Evolutionary conservation across 2,888 invertebrate species (phyloP).

Genomic region (Neria commutata): DNA sequence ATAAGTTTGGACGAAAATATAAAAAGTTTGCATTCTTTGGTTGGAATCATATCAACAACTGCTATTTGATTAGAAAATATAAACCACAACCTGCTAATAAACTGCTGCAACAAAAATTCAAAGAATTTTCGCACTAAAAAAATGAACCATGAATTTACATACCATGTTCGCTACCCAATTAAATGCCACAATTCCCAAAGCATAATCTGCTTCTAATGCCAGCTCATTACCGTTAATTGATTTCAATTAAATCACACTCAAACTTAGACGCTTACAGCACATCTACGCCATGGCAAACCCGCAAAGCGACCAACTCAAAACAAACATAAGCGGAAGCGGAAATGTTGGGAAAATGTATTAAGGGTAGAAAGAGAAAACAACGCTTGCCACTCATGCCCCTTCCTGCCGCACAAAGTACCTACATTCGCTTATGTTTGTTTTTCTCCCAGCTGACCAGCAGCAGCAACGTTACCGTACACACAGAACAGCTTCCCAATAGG

Average conservation of each 20-base stretch:
- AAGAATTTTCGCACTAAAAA: neutral
- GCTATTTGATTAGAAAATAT: too few species aligned
- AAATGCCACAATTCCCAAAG: constrained; percentile 13
- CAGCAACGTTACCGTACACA: constrained; percentile 4
- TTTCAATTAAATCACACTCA: constrained; percentile 61
- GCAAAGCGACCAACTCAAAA: neutral
- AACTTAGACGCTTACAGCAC: constrained; percentile 7
- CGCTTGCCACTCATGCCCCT: constrained; percentile 9
- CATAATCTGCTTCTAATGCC: constrained; percentile 56
- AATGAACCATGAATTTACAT: too few species aligned
- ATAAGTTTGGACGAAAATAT: too few species aligned
- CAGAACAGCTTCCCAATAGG: too few species aligned
- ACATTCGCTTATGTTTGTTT: neutral
- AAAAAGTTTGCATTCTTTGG: too few species aligned
- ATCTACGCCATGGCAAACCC: neutral
- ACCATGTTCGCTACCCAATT: too few species aligned
- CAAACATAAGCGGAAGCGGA: constrained; percentile 29
- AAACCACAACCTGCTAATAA: too few species aligned
- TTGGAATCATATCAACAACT: too few species aligned
- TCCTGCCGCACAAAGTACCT: neutral
- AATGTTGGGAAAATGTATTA: constrained; percentile 41
- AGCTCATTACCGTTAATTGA: constrained; percentile 61
- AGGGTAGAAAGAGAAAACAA: constrained; percentile 14
- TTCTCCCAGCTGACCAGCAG: constrained; percentile 35
- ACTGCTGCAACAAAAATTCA: too few species aligned